Conservation (phyloP, 1,140 invertebrate genomes). For the Pissodes strobi region DNA sequence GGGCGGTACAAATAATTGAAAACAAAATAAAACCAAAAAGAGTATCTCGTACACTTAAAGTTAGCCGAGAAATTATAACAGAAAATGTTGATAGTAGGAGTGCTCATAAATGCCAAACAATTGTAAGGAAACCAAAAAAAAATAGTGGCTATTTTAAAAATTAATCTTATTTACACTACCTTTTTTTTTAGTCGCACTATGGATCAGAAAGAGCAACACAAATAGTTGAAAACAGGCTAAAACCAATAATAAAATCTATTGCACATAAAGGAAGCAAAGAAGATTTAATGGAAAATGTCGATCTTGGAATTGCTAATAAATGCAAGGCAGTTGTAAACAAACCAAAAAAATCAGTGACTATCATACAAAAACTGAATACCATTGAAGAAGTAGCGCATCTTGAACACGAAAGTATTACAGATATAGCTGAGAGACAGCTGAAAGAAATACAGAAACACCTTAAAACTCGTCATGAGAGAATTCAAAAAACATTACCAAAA, state of each 20-base stretch:
- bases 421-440: background rate
- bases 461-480: background rate
- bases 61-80: constrained; percentile 6
- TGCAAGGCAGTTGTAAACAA: too few relatives aligned
- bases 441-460: background rate
- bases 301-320: too few relatives aligned
- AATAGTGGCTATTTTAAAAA: too few relatives aligned
- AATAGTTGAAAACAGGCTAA: constrained; percentile 15
- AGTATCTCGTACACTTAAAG: background rate
- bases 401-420: background rate
- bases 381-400: background rate
- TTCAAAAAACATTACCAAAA: background rate
- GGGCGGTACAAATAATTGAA: constrained; percentile 11
- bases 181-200: constrained; percentile 10
- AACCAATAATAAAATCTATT: constrained; percentile 10
- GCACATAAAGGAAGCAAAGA: constrained; percentile 4
- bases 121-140: too few relatives aligned
- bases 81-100: constrained; percentile 12
- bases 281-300: constrained; percentile 15
- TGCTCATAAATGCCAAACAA: too few relatives aligned
- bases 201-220: constrained; percentile 17
- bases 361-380: constrained; percentile 1
- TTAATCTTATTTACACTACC: too few relatives aligned
- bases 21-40: constrained; percentile 28
- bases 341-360: background rate